Percentiles rank a stretch among this genome's conserved stretches.
phyloP scores from a whole-genome alignment of 2,113 vertebrate genomes.

The Toxostoma redivivum region DNA sequence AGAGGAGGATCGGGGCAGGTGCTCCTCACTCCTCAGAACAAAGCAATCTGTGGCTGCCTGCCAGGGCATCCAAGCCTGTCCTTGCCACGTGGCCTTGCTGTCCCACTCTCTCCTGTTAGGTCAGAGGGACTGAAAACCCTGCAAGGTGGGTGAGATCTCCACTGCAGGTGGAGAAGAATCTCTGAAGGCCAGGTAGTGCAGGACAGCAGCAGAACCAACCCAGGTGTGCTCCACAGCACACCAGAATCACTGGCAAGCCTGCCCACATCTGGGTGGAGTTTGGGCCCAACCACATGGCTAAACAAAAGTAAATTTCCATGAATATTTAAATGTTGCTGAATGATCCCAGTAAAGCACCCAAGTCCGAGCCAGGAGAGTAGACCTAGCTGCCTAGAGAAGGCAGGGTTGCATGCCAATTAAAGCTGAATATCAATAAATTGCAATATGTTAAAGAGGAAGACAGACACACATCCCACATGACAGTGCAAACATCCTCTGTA shows the following conservation, averaged over 20 bases:
- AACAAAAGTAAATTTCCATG: not conserved
- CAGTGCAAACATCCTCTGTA: not conserved
- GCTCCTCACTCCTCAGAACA: accelerated
- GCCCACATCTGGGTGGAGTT: not conserved
- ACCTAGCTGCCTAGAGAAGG: not conserved
- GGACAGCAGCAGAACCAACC: not conserved
- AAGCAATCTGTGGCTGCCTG: not conserved
- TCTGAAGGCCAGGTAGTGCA: not conserved
- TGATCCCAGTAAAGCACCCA: not conserved
- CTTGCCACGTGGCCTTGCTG: accelerated
- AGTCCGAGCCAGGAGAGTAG: not conserved
- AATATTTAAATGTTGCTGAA: not conserved
- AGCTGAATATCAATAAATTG: conserved; percentile 12
- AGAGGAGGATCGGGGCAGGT: not conserved
- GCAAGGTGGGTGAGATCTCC: accelerated
- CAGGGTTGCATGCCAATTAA: not conserved
- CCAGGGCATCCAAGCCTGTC: too few relatives aligned
- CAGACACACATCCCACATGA: not conserved
- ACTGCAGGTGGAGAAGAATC: not conserved
- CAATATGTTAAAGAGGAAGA: not conserved
- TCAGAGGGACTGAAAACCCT: not conserved
- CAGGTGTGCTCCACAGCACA: not conserved
- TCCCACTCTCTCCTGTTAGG: accelerated
- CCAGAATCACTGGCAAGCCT: not conserved
- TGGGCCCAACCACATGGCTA: not conserved